Evolutionary conservation across 2,888 invertebrate species (phyloP), one percentile per base, ranked within the genome.

Genomic region (Lasioglossum oenotherae): DNA sequence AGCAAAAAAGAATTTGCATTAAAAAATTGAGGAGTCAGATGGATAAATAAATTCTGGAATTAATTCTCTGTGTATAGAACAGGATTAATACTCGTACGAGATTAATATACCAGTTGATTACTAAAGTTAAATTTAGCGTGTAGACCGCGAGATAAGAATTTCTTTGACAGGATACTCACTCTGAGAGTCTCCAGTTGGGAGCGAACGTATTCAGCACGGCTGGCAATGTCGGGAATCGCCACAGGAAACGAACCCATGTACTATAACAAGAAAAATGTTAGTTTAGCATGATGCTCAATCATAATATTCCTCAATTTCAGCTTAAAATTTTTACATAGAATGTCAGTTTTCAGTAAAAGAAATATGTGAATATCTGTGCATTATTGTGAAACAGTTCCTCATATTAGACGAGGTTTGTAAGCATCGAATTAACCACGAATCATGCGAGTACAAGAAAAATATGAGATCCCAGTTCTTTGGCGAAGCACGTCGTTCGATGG

Each of bases 231-330:
- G 93, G 96, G 96, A 94, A 97, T 97, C 92, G 96, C 96, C 95
- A 97, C 97, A 94, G 97, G 97, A 96, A 97, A 97, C 93, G 97
- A 97, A 92, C 97, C 97, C 96, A 97, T 97, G 96, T 97, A 97
- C 97, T 97, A 96, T 27, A 96, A 96, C 94, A 95, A 95, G 93
- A 93, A 89, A 90, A 87, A 80, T 84, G 35, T 78, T 57, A n/a
- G n/a, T 35, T 84, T 31, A 84, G 16, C 53, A 44, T 31, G 35
- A 27, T n/a, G 31, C 38, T 67, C 44, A 41, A 23, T 78, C 4
- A 27, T 23, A 35, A 49, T 73, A 44, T 23, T n/a, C 16, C 49
- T 49, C 2, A 6, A 49, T 23, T 49, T 49, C 23, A 46, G 46
- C 46, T 46, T 16, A 19, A 49, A 49, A 49, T 49, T 19, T 49